Evolutionary conservation across 2,888 invertebrate species (phyloP).

Genomic region (Nezara viridula): DNA sequence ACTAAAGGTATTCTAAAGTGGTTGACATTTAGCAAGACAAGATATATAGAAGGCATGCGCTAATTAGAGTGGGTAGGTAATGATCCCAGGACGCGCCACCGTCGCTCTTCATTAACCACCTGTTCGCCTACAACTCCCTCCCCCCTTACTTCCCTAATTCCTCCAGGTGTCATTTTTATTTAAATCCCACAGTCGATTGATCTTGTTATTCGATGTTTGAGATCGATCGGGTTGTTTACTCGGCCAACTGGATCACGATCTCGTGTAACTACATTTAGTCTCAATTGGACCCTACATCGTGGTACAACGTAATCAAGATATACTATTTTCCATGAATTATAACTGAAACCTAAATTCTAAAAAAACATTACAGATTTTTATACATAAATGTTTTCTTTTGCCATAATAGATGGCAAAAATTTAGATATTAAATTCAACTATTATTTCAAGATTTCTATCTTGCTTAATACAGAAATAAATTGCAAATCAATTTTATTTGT

Average conservation of each 20-base stretch:
- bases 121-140: not conserved
- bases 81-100: not conserved
- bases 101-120: constrained; percentile 30
- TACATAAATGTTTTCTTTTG: too few species aligned
- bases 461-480: too few species aligned
- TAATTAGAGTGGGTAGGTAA: constrained; percentile 6
- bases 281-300: too few species aligned
- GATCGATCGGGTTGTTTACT: not conserved
- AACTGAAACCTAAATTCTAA: too few species aligned
- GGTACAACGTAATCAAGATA: too few species aligned
- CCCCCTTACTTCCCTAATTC: not conserved
- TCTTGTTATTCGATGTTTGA: not conserved
- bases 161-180: constrained; percentile 26
- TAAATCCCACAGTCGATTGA: not conserved
- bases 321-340: too few species aligned
- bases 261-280: not conserved
- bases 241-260: not conserved
- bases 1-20: too few species aligned
- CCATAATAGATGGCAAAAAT: too few species aligned
- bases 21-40: not conserved
- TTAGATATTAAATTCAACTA: too few species aligned
- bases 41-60: not conserved
- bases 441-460: too few species aligned
- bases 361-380: too few species aligned
- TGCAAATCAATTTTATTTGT: too few species aligned